Evolutionary conservation across 2,113 vertebrate species (phyloP), one percentile per base, ranked within the genome.

Genomic region (Chroicocephalus ridibundus): DNA sequence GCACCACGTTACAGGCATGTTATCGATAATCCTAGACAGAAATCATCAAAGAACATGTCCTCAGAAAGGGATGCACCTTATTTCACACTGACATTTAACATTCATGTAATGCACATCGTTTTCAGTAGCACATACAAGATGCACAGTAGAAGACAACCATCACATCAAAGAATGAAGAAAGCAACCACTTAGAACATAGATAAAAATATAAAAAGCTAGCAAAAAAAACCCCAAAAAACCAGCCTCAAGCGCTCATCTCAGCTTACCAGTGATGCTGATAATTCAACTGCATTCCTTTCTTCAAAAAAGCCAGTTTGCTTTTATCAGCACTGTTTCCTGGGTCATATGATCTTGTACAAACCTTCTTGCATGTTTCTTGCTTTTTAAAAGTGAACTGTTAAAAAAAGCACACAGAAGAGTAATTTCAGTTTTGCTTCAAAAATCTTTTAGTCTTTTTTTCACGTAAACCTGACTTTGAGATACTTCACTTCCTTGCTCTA

Each of bases 1-100:
- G 97, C 99, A 99, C 99, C 99, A 99, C 0, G 98, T 99, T 82
- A 99, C 98, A 10, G 98, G 99, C 99, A 99, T 99, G 97, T 99
- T 99, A 98, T 99, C 99, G 69, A 99, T 98, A 92, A 99, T 99
- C 99, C 99, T 99, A 95, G 81, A 78, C 34, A 92, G 58, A 97
- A 96, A 94, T 66, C 42, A 88, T 17, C 94, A 94, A 95, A 95
- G 32, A 96, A 86, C 52, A 96, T 0, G 4, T 90, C 81, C 66
- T 96, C 60, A 94, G 84, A 74, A 94, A 82, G 27, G 51, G 69
- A 70, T 47, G 16, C 31, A 76, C 36, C 36, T 88, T 54, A 78
- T 55, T 86, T 51, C 51, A 90, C 49, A 62, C 2, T 42, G 49
- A 76, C 42, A 90, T 86, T 86, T 90, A 68, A 84, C 68, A 89